Base-by-base conservation (phyloP, 2,888 invertebrate species). In the Synanthedon vespiformis region DNA sequence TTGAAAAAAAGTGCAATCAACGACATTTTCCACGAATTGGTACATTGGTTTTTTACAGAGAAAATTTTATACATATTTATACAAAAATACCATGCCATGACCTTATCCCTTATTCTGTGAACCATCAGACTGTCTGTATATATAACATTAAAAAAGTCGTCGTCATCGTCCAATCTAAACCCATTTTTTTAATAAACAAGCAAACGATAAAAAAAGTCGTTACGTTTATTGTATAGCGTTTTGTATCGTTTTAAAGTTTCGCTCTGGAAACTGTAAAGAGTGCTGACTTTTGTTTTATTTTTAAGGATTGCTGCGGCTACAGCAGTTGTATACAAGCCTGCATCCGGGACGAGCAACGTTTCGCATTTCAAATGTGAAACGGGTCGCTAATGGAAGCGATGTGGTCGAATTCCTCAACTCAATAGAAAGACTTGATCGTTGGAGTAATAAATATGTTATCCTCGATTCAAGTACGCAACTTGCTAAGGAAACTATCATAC, bases 241-340 rank as follows among this genome's bases (percentile, higher is more conserved):
- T 41, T 41, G 13, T 44, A 13, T 14, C 2, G n/a, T 44, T 44
- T 44, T 44, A n/a, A n/a, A 44, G 44, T 44, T 13, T 44, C 6
- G 44, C 44, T 13, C n/a, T 44, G 13, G n/a, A 44, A 44, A 44
- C 44, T 34, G 14, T 44, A 44, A 41, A 41, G 44, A n/a, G 44
- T 44, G 44, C 44, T 44, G 44, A 44, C 44, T 44, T 44, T 44
- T 44, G 44, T 44, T 44, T 44, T 44, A 44, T 44, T 14, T 44
- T 44, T 44, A 44, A 98, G 98, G 97, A 62, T 86, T 98, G 53
- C 89, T 96, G 59, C 91, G 97, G 58, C 89, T 98, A 56, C 97
- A 98, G 76, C 95, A 97, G 80, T 92, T 98, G 67, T 97, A 96
- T 80, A 95, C 96, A 78, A 93, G 93, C 56, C 88, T 97, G 67